Conservation (phyloP, 2,888 invertebrate species). For the Cheilosia variabilis region DNA sequence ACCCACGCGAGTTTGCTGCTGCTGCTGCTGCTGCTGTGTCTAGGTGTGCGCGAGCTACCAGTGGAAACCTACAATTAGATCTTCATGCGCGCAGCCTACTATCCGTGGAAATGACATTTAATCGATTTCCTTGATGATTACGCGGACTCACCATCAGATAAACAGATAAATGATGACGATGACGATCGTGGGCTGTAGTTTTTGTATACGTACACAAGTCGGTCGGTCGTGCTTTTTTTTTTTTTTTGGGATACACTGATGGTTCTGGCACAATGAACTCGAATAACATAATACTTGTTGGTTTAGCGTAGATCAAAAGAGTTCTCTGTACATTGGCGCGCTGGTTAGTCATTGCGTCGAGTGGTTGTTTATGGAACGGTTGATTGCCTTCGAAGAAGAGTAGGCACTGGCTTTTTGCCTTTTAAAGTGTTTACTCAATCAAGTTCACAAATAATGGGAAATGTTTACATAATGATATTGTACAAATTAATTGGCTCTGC, state of each 20-base stretch:
- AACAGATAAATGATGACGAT: slow-evolving; percentile 34
- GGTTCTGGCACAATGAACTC: slow-evolving; percentile 63
- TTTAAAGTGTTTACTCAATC: slow-evolving; percentile 32
- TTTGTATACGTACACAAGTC: neutral
- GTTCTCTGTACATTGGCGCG: slow-evolving; percentile 33
- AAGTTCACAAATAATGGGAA: slow-evolving; percentile 20
- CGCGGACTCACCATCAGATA: slow-evolving; percentile 49
- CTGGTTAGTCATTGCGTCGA: slow-evolving; percentile 52
- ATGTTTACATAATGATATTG: slow-evolving; percentile 21
- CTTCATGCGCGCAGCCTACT: slow-evolving; percentile 55
- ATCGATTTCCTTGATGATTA: slow-evolving; percentile 72
- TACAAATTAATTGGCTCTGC: neutral
- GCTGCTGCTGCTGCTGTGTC: slow-evolving; percentile 4
- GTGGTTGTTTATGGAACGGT: slow-evolving; percentile 27
- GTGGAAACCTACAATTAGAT: slow-evolving; percentile 53
- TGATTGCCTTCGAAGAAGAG: slow-evolving; percentile 19
- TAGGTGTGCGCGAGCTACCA: slow-evolving; percentile 47
- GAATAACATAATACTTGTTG: slow-evolving; percentile 37
- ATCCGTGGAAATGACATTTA: slow-evolving; percentile 67
- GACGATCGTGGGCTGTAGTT: slow-evolving; percentile 25
- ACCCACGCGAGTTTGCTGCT: slow-evolving; percentile 52
- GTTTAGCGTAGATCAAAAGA: slow-evolving; percentile 26
- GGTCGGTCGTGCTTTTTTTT: no score
- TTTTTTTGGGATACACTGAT: neutral
- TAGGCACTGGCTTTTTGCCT: neutral